Evolutionary conservation across 2,113 vertebrate genomes (phyloP), one percentile per base, ranked within the genome.

Genomic region (Cygnus atratus): DNA sequence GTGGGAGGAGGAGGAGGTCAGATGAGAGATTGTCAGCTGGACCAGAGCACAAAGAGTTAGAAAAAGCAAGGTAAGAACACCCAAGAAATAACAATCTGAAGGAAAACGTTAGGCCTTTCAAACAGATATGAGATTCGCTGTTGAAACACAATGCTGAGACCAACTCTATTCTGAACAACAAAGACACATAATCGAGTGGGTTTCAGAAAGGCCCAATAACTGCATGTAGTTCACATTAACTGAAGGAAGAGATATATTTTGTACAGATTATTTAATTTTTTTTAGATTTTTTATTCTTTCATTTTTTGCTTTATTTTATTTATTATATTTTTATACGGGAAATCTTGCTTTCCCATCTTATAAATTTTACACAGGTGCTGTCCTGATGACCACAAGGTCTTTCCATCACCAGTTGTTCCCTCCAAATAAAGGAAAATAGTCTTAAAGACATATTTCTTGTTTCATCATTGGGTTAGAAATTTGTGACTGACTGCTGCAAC

Each of bases 121-220:
- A 48, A 44, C 1, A 43, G 2, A 63, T 75, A 19, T 15, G 66
- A 9, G 12, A 63, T 54, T 66, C 19, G 11, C 14, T 28, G 84
- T 37, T 66, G 37, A 85, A 90, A 52, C 8, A 62, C 19, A 79
- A 52, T 70, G 12, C 21, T 65, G 66, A 72, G 7, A 37, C 5
- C 17, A 73, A 6, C 6, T 43, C 8, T 82, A 2, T 55, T 68
- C 10, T 6, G 2, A 70, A 3, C 25, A 50, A 9, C 39, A 92
- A 55, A 88, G 14, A 9, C 4, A 6, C 16, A 7, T 7, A 10
- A 58, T 4, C 50, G 28, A 67, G 2, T 16, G 4, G 8, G 12
- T 63, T 91, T 62, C 61, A 71, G 28, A 75, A 87, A 57, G 21
- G 6, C 8, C 25, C 4, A 55, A 17, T 29, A 13, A 0, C 0